phyloP scores from a whole-genome alignment of 2,888 invertebrate species.

The Drosophila pseudotakahashii region DNA sequence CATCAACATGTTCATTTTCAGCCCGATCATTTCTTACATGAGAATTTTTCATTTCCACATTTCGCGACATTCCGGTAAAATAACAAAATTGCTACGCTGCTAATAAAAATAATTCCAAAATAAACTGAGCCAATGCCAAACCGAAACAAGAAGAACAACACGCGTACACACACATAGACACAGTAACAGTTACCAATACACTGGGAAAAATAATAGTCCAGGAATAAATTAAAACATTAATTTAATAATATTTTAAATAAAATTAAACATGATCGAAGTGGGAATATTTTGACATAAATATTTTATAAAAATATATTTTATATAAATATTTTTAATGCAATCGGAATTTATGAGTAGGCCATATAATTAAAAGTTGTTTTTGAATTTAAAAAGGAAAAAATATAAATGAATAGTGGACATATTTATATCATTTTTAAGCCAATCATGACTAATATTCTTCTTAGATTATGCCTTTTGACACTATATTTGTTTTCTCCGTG shows the following conservation, averaged over 20 bases:
- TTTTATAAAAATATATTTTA: too few species aligned
- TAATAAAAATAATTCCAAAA: constrained; percentile 48
- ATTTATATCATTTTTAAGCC: too few species aligned
- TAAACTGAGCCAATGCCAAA: constrained; percentile 48
- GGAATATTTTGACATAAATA: too few species aligned
- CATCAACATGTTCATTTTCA: constrained; percentile 29
- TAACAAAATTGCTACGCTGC: constrained; percentile 36
- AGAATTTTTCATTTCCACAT: constrained; percentile 42
- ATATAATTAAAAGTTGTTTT: too few species aligned
- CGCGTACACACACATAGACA: constrained; percentile 30
- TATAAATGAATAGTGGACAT: neutral
- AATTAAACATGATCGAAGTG: too few species aligned
- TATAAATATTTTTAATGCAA: too few species aligned
- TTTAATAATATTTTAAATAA: neutral
- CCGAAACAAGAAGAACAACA: constrained; percentile 49
- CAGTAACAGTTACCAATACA: constrained; percentile 19
- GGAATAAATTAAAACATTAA: neutral
- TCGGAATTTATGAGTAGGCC: too few species aligned
- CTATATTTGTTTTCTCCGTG: neutral
- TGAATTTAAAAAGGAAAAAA: neutral
- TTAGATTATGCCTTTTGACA: neutral
- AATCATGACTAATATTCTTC: neutral
- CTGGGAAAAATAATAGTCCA: neutral
- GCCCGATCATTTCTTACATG: constrained; percentile 38
- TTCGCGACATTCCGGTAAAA: constrained; percentile 22